Percentiles rank a stretch among this genome's conserved stretches.
Conservation (phyloP, 2,888 invertebrate genomes). For the Lacanobia oleracea region DNA sequence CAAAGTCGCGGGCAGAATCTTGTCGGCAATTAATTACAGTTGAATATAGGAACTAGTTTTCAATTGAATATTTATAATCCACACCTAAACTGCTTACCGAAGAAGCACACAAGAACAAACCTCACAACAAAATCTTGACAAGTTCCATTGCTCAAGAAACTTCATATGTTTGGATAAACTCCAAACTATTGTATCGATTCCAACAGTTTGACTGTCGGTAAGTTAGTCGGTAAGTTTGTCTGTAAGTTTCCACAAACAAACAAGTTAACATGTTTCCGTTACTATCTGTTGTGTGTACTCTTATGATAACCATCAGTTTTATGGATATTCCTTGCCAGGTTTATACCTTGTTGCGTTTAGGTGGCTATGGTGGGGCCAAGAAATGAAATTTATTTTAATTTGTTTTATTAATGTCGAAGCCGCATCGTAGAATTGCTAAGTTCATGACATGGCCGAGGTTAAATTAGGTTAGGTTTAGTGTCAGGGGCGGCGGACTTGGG, state of each 20-base stretch:
- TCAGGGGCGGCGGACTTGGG: no score
- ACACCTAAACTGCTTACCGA: background rate
- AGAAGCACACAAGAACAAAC: background rate
- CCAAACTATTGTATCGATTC: conserved; percentile 40
- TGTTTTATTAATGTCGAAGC: background rate
- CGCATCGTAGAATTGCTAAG: no score
- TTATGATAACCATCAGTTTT: conserved; percentile 29
- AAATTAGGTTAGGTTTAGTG: no score
- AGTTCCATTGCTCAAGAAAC: conserved; percentile 35
- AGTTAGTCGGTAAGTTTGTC: conserved; percentile 13
- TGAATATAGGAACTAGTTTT: no score
- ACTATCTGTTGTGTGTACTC: conserved; percentile 17
- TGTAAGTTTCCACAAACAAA: conserved; percentile 47
- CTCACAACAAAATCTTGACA: conserved; percentile 14
- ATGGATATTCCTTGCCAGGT: conserved; percentile 9
- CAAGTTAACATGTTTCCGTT: conserved; percentile 28
- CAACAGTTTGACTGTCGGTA: conserved; percentile 20
- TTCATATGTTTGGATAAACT: conserved; percentile 51
- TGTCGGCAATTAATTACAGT: no score
- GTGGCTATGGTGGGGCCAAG: background rate
- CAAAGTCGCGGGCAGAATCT: no score
- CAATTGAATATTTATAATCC: no score
- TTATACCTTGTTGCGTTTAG: background rate
- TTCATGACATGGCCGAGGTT: no score
- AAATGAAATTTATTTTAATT: background rate